Base-by-base conservation (phyloP, 30 jellyfish, hydroid and myxozoan species). In the Catostylus mosaicus region DNA sequence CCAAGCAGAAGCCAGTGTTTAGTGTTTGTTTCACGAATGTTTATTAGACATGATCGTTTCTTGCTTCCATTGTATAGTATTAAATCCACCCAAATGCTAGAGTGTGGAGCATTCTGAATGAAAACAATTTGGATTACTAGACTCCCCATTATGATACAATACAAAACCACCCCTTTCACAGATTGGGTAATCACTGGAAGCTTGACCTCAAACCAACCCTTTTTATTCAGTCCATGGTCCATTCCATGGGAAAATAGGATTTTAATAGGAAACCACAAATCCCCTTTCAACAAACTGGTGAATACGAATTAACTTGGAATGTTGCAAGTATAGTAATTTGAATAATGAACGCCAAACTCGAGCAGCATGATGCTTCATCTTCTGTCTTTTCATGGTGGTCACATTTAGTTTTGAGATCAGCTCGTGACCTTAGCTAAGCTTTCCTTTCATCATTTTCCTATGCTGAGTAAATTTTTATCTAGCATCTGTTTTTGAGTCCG, bases 351-450 rank as follows among this genome's bases (percentile, higher is more conserved):
- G 85, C 75, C 59, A 74, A 40, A 36, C 30, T 11, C 33, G 19
- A 33, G 38, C 73, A 74, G 70, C 85, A 63, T 20, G 85, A 48
- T 59, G 85, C 85, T 74, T 16, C 85, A 1, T 19, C 34, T 74
- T 29, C n/a, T 48, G 33, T 34, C 37, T 0, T 35, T 37, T 68
- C 37, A 68, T 18, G 80, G 80, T 68, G 80, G 80, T 64, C 34
- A 46, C 65, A 68, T 68, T 68, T 22, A 68, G 8, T 18, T 29
- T 16, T 7, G 3, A 36, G 80, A 68, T 68, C 65, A 24, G 14
- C 65, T 35, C 38, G 9, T 68, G 80, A 68, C 45, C 80, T 3
- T 24, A 20, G 19, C 67, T n/a, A 6, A 20, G 19, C 19, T 52
- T 7, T 4, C 67, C 67, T 52, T 26, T 40, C 54, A 40, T 14